Evolutionary conservation across 2,797 vertebrate genomes (phyloP).

Genomic region (Myotis pilosus): DNA sequence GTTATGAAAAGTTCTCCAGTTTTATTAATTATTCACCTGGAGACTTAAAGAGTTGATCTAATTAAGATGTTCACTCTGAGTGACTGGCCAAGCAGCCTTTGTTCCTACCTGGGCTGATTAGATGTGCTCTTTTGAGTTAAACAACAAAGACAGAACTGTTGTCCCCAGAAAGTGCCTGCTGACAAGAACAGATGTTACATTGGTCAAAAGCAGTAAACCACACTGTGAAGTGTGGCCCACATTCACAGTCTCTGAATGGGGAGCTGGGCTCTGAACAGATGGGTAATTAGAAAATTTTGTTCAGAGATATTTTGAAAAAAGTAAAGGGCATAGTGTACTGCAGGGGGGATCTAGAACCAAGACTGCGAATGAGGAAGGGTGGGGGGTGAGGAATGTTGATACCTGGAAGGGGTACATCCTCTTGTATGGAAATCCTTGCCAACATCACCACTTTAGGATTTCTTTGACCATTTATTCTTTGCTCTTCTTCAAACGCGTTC

Average conservation of each 20-base stretch:
- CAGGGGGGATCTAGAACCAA: background rate
- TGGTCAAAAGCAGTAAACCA: conserved; percentile 19
- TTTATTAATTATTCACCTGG: conserved; percentile 37
- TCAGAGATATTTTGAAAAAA: conserved; percentile 13
- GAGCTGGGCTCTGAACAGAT: background rate
- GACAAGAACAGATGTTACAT: conserved; percentile 32
- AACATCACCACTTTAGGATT: background rate
- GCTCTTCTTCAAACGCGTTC: background rate
- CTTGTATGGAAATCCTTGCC: background rate
- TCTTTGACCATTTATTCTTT: conserved; percentile 4
- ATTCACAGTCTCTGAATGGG: background rate
- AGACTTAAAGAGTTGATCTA: conserved; percentile 37
- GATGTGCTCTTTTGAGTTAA: conserved; percentile 11
- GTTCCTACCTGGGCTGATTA: background rate
- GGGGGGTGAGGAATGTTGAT: background rate
- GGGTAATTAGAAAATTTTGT: conserved; percentile 46
- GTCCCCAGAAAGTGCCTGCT: background rate
- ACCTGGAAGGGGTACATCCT: background rate
- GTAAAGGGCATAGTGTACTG: background rate
- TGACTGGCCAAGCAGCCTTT: background rate
- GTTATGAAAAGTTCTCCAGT: conserved; percentile 41
- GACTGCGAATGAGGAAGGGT: background rate
- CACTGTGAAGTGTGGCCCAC: background rate
- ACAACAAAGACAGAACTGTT: conserved; percentile 23
- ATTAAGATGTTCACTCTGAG: conserved; percentile 34